Evolutionary conservation across 2,797 vertebrate species (phyloP).

Genomic region (Melanotaenia parkinsoni): DNA sequence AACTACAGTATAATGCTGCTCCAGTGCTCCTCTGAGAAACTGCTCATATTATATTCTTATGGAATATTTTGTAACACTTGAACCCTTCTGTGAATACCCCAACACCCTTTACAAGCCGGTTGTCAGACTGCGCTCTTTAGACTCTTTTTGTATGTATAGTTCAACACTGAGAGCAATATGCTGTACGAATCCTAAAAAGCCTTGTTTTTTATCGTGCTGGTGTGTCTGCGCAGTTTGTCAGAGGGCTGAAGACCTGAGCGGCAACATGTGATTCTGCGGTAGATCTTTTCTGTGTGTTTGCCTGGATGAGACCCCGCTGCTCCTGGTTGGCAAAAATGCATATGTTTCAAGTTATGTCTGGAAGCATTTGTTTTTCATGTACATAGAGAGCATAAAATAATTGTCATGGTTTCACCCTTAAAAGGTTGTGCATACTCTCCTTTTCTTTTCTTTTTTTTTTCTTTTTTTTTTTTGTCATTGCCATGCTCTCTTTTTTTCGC

Average conservation of each 20-base stretch:
- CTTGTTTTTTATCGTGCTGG: conserved; percentile 76
- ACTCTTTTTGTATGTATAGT: conserved; percentile 78
- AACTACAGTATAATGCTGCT: conserved; percentile 53
- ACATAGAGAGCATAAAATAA: conserved; percentile 60
- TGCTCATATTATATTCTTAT: conserved; percentile 57
- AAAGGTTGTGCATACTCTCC: conserved; percentile 47
- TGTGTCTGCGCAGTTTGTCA: conserved; percentile 49
- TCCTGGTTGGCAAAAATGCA: conserved; percentile 38
- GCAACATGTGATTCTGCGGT: conserved; percentile 11
- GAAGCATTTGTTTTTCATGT: conserved; percentile 53
- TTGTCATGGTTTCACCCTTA: conserved; percentile 60
- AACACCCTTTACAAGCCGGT: conserved; percentile 32
- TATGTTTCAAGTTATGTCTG: conserved; percentile 21
- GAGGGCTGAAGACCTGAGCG: conserved; percentile 37
- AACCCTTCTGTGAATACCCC: conserved; percentile 60
- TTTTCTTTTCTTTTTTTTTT: conserved; percentile 15
- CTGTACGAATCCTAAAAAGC: conserved; percentile 72
- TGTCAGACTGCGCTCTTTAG: conserved; percentile 56
- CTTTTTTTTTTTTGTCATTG: conserved; percentile 19
- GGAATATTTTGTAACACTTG: conserved; percentile 68
- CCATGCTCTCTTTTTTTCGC: conserved; percentile 54
- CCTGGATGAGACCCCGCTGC: conserved; percentile 51
- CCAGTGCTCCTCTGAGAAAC: conserved; percentile 54
- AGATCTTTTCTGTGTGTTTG: conserved; percentile 49
- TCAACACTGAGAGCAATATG: conserved; percentile 80